These are phyloP conservation scores for Phataginus tricuspis DNA, from an alignment of 2,797 vertebrate genomes.

Conservation along the genomic window DNA sequence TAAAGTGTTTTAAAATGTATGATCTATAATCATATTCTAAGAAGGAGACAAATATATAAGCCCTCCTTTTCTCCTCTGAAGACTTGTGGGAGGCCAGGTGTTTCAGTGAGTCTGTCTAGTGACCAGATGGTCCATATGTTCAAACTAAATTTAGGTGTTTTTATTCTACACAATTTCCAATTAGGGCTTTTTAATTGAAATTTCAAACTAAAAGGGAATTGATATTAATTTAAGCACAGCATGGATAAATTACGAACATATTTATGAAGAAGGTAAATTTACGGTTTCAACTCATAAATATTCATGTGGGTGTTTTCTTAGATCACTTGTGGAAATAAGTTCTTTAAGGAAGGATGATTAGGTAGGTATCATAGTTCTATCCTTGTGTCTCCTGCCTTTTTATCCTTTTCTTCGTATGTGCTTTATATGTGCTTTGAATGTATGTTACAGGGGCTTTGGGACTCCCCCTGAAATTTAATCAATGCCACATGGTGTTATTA, in stretches of 20 bases:
- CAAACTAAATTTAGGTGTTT: not conserved
- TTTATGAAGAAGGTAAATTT: conserved; percentile 12
- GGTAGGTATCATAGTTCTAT: not conserved
- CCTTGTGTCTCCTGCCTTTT: not conserved
- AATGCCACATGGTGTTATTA: not conserved
- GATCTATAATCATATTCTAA: not conserved
- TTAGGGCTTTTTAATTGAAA: not conserved
- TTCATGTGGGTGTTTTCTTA: conserved; percentile 10
- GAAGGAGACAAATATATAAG: not conserved
- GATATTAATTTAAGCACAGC: not conserved
- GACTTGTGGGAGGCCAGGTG: not conserved
- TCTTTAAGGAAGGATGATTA: not conserved
- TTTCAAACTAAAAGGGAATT: not conserved
- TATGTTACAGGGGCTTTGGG: not conserved
- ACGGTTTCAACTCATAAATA: not conserved
- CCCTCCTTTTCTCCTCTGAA: not conserved
- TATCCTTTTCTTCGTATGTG: not conserved
- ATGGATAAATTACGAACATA: not conserved
- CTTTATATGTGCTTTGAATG: not conserved
- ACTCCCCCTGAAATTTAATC: not conserved
- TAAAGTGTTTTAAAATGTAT: not conserved
- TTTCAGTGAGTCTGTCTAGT: not conserved
- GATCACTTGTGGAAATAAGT: not conserved
- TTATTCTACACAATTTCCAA: not conserved
- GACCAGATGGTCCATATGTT: not conserved